These are phyloP conservation scores for Myiothlypis coronata DNA, from an alignment of 2,797 vertebrate species.

Conservation along the genomic window DNA sequence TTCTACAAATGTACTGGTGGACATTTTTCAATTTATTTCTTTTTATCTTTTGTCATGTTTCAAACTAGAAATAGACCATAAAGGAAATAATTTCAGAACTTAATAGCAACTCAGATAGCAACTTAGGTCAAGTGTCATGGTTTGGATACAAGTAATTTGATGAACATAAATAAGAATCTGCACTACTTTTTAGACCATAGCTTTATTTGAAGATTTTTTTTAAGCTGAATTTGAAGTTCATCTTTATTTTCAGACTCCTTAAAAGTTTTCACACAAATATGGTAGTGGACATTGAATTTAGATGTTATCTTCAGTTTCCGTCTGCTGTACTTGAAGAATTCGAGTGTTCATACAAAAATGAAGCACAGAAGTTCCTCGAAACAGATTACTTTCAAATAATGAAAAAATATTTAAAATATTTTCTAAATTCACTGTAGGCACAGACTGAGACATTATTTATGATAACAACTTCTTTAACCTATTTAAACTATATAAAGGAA, in stretches of 20 bases:
- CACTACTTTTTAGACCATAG: not conserved
- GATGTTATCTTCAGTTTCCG: not conserved
- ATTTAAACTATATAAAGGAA: constrained; percentile 7
- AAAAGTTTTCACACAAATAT: not conserved
- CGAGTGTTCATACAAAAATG: not conserved
- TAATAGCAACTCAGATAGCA: not conserved
- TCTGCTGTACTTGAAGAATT: constrained; percentile 13
- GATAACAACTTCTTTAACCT: constrained; percentile 10
- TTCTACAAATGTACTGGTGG: not conserved
- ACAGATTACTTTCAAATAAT: not conserved
- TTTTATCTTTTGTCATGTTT: not conserved
- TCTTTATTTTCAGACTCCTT: not conserved
- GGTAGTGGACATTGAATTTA: not conserved
- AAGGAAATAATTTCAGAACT: constrained; percentile 53
- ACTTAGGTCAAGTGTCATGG: not conserved
- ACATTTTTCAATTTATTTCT: not conserved
- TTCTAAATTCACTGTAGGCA: not conserved
- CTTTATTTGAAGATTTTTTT: not conserved
- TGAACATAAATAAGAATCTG: not conserved
- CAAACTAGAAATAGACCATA: constrained; percentile 30
- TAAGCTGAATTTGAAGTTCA: not conserved
- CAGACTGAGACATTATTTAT: constrained; percentile 2
- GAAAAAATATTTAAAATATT: not conserved
- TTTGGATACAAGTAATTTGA: not conserved
- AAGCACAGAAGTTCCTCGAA: not conserved